A percentile compares a stretch with the other conserved stretches of the same genome.
These are phyloP conservation scores for Piscicola geometra DNA, from an alignment of 2,888 invertebrate species.

Conservation along the genomic window DNA sequence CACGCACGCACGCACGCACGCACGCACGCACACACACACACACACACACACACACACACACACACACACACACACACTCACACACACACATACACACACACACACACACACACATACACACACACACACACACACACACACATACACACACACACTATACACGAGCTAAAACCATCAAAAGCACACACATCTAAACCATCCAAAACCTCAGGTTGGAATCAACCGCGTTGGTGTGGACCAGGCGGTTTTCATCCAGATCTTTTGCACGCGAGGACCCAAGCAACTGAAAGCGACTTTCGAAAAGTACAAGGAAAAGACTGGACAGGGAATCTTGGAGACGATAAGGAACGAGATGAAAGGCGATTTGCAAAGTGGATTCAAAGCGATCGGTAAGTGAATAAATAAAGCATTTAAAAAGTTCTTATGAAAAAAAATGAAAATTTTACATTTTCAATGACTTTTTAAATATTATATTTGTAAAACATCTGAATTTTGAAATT, in stretches of 20 bases:
- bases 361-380: conserved; percentile 48
- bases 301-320: conserved; percentile 38
- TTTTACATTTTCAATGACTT: too few relatives aligned
- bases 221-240: conserved; percentile 50
- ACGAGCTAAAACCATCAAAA: too few relatives aligned
- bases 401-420: neutral
- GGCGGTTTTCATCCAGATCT: conserved; percentile 47
- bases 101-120: too few relatives aligned
- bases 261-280: conserved; percentile 45
- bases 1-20: too few relatives aligned
- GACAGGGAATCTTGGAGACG: conserved; percentile 48
- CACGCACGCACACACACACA: too few relatives aligned
- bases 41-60: too few relatives aligned
- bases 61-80: too few relatives aligned
- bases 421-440: neutral
- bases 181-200: too few relatives aligned
- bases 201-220: conserved; percentile 47
- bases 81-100: too few relatives aligned
- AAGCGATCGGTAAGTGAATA: conserved; percentile 48
- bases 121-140: too few relatives aligned
- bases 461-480: too few relatives aligned
- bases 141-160: too few relatives aligned
- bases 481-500: neutral
- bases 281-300: conserved; percentile 47
- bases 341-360: conserved; percentile 53